Evolutionary conservation across 1,140 invertebrate genomes (phyloP), one percentile per base, ranked within the genome.

Genomic region (Trachymyrmex cornetzi): DNA sequence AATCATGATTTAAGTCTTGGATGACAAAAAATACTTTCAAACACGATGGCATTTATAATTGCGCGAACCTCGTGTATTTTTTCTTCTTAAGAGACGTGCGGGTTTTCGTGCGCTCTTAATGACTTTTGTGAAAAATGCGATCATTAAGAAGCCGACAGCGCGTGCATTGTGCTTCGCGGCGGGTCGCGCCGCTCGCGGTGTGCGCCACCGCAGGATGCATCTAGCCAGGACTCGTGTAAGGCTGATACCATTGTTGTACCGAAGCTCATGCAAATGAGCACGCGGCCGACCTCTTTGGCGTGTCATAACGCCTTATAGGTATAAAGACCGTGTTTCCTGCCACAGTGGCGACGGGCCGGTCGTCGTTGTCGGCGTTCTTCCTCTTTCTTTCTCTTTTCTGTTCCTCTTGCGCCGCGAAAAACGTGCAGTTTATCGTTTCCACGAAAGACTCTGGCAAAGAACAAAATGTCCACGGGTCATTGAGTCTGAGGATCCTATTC

Each of bases 281-380:
- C 50, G 50, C 85, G 75, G 85, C 5, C 67, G 77, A 69, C 48
- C 85, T 88, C 87, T 84, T 87, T 87, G 87, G 84, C 89, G 88
- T 80, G 91, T 91, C 92, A 91, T 89, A 90, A 91, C 81, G 85
- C 90, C 90, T 91, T 91, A 91, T 91, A 89, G 90, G 90, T 89
- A 89, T 64, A 88, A 82, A 72, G 77, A 71, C 75, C 30, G 86
- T 66, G 59, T 91, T 91, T 91, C 82, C 89, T 91, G 89, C 77
- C 87, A 69, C 57, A 24, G 61, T 85, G 89, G 61, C 84, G 81
- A 87, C 89, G 69, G 77, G 72, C 63, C 66, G 38, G 64, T 86
- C 75, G 63, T 44, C 57, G 34, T 34, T 11, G 19, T 57, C n/a
- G 30, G 38, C 3, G 7, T 50, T 34, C 34, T 64, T n/a, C 53